A percentile compares a stretch with the other conserved stretches of the same genome.
Conservation (phyloP, 2,888 invertebrate species). For the Hofmannophila pseudospretella region DNA sequence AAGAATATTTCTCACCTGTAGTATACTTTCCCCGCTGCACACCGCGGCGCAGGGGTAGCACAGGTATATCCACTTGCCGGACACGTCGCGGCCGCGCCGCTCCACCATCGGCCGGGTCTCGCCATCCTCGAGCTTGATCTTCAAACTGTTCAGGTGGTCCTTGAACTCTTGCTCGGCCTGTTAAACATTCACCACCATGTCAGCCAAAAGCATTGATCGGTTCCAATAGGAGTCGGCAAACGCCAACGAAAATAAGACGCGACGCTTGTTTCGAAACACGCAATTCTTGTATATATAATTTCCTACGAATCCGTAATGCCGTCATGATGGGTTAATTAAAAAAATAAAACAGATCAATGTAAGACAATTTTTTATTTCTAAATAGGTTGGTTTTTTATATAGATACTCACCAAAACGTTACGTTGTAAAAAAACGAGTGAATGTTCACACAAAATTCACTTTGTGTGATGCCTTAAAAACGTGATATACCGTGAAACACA, state of each 20-base stretch:
- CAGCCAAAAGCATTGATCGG: background rate
- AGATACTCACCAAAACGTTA: slow-evolving; percentile 38
- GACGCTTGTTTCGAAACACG: background rate
- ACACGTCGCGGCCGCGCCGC: slow-evolving; percentile 55
- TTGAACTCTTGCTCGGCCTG: slow-evolving; percentile 68
- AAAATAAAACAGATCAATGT: slow-evolving; percentile 42
- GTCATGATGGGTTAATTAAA: slow-evolving; percentile 29
- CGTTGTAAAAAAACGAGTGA: slow-evolving; percentile 5
- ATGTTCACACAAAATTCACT: slow-evolving; percentile 1
- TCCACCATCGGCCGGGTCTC: slow-evolving; percentile 62
- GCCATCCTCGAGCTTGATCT: slow-evolving; percentile 67
- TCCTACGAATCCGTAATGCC: slow-evolving; percentile 4
- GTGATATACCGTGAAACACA: slow-evolving; percentile 6
- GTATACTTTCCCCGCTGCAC: slow-evolving; percentile 60
- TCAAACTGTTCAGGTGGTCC: slow-evolving; percentile 61
- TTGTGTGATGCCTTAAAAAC: slow-evolving; percentile 6
- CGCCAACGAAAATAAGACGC: background rate
- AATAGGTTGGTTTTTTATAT: slow-evolving; percentile 21
- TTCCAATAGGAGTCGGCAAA: background rate
- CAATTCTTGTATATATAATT: background rate
- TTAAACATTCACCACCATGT: slow-evolving; percentile 1
- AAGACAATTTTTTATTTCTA: slow-evolving; percentile 30
- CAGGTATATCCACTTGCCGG: slow-evolving; percentile 66
- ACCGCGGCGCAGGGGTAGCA: slow-evolving; percentile 75
- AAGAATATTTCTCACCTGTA: slow-evolving; percentile 59